phyloP scores from a whole-genome alignment of 2,797 vertebrate genomes.

The Mormyrops attenuatus region DNA sequence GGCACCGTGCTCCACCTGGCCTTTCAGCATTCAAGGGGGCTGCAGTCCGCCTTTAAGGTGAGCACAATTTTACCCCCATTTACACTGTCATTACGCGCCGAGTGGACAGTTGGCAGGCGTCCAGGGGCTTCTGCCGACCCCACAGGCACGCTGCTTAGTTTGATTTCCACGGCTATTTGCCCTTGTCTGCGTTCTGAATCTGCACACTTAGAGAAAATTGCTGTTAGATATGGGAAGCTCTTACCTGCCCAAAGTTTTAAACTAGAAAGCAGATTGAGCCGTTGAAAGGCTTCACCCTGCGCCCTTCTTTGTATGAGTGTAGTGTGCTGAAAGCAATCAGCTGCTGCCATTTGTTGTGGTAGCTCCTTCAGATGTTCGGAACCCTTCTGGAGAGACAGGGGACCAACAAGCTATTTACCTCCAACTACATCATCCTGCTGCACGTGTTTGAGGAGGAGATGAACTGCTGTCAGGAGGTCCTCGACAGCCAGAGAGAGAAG shows the following conservation, averaged over 20 bases:
- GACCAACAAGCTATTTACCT: conserved; percentile 58
- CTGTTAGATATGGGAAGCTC: background rate
- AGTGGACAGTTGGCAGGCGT: background rate
- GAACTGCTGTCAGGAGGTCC: conserved; percentile 55
- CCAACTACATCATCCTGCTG: conserved; percentile 59
- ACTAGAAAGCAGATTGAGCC: background rate
- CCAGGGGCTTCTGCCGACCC: background rate
- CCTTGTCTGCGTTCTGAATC: background rate
- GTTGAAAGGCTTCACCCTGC: background rate
- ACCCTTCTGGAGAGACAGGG: conserved; percentile 61
- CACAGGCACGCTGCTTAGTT: background rate
- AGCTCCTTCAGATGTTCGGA: conserved; percentile 65
- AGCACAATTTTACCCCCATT: conserved; percentile 30
- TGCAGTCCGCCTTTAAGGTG: conserved; percentile 69
- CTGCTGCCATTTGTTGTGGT: conserved; percentile 9
- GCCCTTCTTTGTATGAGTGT: background rate
- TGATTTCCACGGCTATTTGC: conserved; percentile 17
- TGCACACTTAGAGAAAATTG: background rate
- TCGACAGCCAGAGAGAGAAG: conserved; percentile 63
- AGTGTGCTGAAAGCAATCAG: background rate
- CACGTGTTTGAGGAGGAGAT: conserved; percentile 66
- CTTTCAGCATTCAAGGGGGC: conserved; percentile 69
- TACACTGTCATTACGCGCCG: conserved; percentile 16
- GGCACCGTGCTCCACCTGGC: conserved; percentile 70
- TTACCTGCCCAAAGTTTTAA: background rate